These are phyloP conservation scores for Ips typographus DNA, from an alignment of 1,140 invertebrate species.

Conservation along the genomic window DNA sequence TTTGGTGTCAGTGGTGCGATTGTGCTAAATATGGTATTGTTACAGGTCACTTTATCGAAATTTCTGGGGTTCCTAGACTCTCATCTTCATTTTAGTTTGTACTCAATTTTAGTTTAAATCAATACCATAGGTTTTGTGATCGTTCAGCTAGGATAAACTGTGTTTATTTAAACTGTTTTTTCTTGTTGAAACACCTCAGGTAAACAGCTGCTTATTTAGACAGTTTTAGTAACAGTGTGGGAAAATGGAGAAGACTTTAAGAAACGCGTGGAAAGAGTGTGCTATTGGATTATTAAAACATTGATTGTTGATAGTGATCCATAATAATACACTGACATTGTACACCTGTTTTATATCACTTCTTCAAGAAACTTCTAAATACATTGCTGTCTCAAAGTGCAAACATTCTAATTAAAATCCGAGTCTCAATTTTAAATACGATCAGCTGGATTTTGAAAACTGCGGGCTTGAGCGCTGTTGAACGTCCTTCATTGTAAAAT, in stretches of 20 bases:
- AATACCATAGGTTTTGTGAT: conserved; percentile 50
- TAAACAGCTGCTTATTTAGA: not conserved
- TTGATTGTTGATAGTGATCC: too few species aligned
- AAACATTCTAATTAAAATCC: not conserved
- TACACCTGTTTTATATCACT: too few species aligned
- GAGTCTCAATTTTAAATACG: not conserved
- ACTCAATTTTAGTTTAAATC: conserved; percentile 48
- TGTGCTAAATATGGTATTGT: not conserved
- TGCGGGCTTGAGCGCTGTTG: conserved; percentile 25
- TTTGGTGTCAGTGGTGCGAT: not conserved
- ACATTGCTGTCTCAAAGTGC: too few species aligned
- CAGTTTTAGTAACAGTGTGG: not conserved
- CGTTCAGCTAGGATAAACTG: conserved; percentile 47
- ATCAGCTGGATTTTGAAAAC: conserved; percentile 2
- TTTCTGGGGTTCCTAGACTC: conserved; percentile 19
- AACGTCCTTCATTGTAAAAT: conserved; percentile 29
- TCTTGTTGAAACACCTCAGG: not conserved
- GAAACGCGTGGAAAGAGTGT: too few species aligned
- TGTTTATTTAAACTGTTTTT: conserved; percentile 25
- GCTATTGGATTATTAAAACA: too few species aligned
- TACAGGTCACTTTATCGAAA: not conserved
- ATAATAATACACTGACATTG: too few species aligned
- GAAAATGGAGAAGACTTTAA: too few species aligned
- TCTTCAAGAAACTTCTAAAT: too few species aligned
- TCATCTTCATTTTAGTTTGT: conserved; percentile 31